Percentiles rank a stretch among this genome's conserved stretches.
These are phyloP conservation scores for Dipodomys ordii DNA, from an alignment of 2,113 vertebrate genomes.

Conservation along the genomic window DNA sequence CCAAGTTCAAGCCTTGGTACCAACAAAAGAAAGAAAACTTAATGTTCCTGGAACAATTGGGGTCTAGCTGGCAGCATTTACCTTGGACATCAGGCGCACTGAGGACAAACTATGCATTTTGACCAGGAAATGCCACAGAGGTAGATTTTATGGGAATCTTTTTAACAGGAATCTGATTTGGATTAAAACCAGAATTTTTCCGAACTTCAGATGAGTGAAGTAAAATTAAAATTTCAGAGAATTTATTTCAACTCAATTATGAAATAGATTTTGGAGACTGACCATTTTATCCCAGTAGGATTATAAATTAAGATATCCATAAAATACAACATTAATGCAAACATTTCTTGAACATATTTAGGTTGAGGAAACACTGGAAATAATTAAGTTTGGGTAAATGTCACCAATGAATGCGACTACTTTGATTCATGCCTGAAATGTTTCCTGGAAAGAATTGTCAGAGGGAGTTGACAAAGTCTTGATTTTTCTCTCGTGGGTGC, in stretches of 20 bases:
- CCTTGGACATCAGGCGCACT: neutral
- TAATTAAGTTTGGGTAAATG: slow-evolving; percentile 85
- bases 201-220: neutral
- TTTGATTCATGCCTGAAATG: slow-evolving; percentile 86
- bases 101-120: slow-evolving; percentile 8
- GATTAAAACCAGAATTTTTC: neutral
- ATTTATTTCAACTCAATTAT: slow-evolving; percentile 52
- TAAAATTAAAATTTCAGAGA: neutral
- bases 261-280: slow-evolving; percentile 39
- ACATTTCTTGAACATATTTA: neutral
- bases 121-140: slow-evolving; percentile 18
- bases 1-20: too few species aligned
- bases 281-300: neutral
- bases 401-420: slow-evolving; percentile 83
- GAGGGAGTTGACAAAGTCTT: slow-evolving; percentile 87
- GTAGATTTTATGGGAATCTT: slow-evolving; percentile 46
- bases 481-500: slow-evolving; percentile 85
- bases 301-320: slow-evolving; percentile 38
- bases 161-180: slow-evolving; percentile 35
- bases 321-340: slow-evolving; percentile 54
- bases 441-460: slow-evolving; percentile 86
- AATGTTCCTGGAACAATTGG: neutral
- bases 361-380: slow-evolving; percentile 69
- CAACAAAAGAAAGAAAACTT: neutral
- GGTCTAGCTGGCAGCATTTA: neutral